These are phyloP conservation scores for Craterocephalus amniculus DNA, from an alignment of 2,797 vertebrate genomes.

Conservation along the genomic window DNA sequence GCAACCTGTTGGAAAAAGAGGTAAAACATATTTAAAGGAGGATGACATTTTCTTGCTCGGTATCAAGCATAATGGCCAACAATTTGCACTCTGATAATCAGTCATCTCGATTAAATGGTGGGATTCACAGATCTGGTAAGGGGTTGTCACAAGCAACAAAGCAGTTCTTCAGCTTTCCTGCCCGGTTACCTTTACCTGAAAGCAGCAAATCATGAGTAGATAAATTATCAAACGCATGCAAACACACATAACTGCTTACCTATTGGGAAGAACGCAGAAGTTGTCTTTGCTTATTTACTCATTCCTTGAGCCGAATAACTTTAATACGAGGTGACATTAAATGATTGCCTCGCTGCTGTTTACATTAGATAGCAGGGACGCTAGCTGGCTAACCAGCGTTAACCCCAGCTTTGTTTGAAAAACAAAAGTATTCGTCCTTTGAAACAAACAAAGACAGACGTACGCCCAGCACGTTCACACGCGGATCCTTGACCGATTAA, in stretches of 20 bases:
- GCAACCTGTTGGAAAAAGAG: slow-evolving; percentile 12
- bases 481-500: too few relatives aligned
- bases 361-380: slow-evolving; percentile 21
- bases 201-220: neutral
- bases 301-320: neutral
- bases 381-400: slow-evolving; percentile 6
- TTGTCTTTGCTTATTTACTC: neutral
- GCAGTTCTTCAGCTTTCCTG: neutral
- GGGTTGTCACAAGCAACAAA: neutral
- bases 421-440: neutral
- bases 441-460: neutral
- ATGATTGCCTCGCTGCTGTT: slow-evolving; percentile 29
- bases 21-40: neutral
- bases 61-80: neutral
- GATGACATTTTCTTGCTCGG: neutral
- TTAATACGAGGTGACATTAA: neutral
- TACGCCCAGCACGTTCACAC: accelerated
- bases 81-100: neutral
- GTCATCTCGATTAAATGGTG: neutral
- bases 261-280: neutral
- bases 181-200: neutral
- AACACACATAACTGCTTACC: slow-evolving; percentile 38
- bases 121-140: neutral
- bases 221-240: neutral
- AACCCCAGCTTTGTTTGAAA: slow-evolving; percentile 2